Conservation (phyloP, 2,113 vertebrate genomes). For the Phrynocephalus versicolor region DNA sequence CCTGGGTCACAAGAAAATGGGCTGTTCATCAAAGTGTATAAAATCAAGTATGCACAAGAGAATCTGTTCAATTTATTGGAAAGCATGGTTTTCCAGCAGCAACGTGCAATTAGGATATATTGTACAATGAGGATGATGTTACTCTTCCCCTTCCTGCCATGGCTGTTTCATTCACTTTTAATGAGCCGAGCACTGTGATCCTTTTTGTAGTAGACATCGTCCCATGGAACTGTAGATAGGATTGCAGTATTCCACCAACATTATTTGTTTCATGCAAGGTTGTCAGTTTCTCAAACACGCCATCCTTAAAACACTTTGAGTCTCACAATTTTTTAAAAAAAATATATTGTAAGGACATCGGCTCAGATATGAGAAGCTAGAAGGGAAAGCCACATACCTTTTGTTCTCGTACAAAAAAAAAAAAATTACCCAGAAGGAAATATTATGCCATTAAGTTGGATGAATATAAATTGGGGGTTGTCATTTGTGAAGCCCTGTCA, state of each 20-base stretch:
- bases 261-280: not conserved
- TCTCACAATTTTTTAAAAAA: not conserved
- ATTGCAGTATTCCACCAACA: not conserved
- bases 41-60: not conserved
- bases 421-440: not conserved
- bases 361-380: slow-evolving; percentile 4
- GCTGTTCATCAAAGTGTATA: slow-evolving; percentile 26
- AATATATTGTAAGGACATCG: not conserved
- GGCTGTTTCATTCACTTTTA: not conserved
- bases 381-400: not conserved
- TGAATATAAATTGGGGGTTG: not conserved
- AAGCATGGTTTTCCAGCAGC: slow-evolving; percentile 10
- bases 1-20: slow-evolving; percentile 23
- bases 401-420: not conserved
- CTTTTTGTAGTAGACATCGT: not conserved
- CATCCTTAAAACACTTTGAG: not conserved
- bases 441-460: not conserved
- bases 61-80: not conserved
- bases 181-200: not conserved
- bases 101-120: not conserved
- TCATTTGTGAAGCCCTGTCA: not conserved
- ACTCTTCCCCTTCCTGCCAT: slow-evolving; percentile 3
- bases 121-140: not conserved
- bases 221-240: not conserved
- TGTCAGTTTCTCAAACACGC: not conserved